These are phyloP conservation scores for Parascotia fuliginaria DNA, from an alignment of 2,888 invertebrate species.

Conservation along the genomic window DNA sequence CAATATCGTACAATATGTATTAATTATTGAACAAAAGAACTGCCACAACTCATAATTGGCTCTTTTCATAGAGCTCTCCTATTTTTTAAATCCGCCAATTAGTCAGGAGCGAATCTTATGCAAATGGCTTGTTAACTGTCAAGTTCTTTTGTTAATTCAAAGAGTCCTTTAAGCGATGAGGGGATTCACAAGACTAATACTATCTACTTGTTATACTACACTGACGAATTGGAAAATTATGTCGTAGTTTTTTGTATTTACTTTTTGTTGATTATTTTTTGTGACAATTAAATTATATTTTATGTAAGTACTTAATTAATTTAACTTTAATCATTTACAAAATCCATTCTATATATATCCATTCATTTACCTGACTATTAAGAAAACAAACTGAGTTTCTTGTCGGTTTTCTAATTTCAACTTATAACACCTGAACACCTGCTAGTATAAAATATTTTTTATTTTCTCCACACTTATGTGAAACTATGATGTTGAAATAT, in stretches of 20 bases:
- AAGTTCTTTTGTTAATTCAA: slow-evolving; percentile 60
- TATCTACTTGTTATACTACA: slow-evolving; percentile 4
- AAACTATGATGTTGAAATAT: too few relatives aligned
- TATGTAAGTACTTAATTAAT: too few relatives aligned
- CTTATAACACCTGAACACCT: too few relatives aligned
- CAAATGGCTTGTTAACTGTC: slow-evolving; percentile 69
- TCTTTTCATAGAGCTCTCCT: slow-evolving; percentile 17
- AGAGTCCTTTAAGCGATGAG: slow-evolving; percentile 32
- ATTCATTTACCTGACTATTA: too few relatives aligned
- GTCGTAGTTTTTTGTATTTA: slow-evolving; percentile 3
- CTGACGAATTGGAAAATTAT: slow-evolving; percentile 4
- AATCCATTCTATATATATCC: too few relatives aligned
- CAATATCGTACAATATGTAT: too few relatives aligned
- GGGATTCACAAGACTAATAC: slow-evolving; percentile 12
- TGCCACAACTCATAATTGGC: slow-evolving; percentile 12
- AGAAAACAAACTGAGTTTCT: too few relatives aligned
- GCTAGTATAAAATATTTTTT: too few relatives aligned
- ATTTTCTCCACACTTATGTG: too few relatives aligned
- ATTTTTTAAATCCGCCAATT: slow-evolving; percentile 60
- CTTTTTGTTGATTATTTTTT: slow-evolving; percentile 4
- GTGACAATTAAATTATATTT: not conserved
- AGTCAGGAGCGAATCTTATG: slow-evolving; percentile 67
- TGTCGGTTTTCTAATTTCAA: too few relatives aligned
- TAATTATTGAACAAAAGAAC: too few relatives aligned
- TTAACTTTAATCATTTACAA: too few relatives aligned